phyloP scores from a whole-genome alignment of 2,113 vertebrate species.

The Thamnaconus septentrionalis region DNA sequence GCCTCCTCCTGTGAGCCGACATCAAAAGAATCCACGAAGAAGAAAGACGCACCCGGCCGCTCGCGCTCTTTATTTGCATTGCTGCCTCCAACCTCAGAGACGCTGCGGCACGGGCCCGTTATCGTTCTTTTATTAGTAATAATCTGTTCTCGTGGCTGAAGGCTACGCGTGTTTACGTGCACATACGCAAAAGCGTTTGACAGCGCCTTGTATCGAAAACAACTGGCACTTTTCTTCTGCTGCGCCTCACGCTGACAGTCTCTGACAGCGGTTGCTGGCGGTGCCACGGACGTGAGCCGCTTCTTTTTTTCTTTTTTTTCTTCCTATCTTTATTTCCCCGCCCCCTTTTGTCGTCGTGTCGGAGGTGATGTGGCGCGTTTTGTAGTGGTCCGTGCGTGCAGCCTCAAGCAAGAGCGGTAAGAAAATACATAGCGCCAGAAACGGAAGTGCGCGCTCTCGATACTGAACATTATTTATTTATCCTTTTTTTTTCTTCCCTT shows the following conservation, averaged over 20 bases:
- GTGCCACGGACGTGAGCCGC: conserved; percentile 37
- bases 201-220: conserved; percentile 56
- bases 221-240: conserved; percentile 31
- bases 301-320: no score
- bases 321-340: no score
- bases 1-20: conserved; percentile 7
- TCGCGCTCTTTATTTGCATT: conserved; percentile 46
- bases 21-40: conserved; percentile 23
- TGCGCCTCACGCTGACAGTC: conserved; percentile 47
- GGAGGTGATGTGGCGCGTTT: no score
- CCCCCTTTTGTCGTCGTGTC: no score
- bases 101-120: conserved; percentile 39
- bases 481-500: neutral
- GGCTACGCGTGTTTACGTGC: conserved; percentile 48
- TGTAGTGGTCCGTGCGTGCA: no score
- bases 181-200: conserved; percentile 54
- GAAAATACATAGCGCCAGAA: no score
- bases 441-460: no score
- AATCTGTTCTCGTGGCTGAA: conserved; percentile 37
- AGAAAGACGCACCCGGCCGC: neutral
- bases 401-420: no score
- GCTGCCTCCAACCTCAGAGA: conserved; percentile 39
- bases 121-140: neutral
- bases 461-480: neutral
- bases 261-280: conserved; percentile 51